Base-by-base conservation (phyloP, 2,113 vertebrate species). In the Ranitomeya variabilis region DNA sequence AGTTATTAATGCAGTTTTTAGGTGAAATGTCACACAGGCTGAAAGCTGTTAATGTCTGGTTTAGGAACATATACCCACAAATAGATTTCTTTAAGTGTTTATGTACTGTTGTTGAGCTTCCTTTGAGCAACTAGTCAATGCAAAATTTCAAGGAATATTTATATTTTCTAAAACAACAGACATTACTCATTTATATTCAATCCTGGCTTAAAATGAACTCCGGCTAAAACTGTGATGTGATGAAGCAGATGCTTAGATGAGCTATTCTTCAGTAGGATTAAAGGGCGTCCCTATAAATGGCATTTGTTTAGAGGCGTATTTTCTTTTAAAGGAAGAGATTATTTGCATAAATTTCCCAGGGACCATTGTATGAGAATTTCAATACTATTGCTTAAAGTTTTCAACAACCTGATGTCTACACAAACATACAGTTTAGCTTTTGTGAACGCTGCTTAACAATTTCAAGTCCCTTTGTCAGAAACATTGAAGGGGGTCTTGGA, bases 271-370 rank as follows among this genome's bases (percentile, higher is more conserved):
- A 52, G 14, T 7, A 45, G 71, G 71, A 74, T 74, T 45, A 74
- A 74, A 74, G 16, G 31, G 71, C 71, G 45, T 37, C 45, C 14
- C 45, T 52, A 52, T 52, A 76, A 76, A 76, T 76, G 71, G 73
- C 45, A 76, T 21, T 76, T 76, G 73, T 76, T 76, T 76, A 52
- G 73, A 19, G 18, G 37, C 45, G 51, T 51, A 52, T 76, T 74
- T 74, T 74, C 37, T 52, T 76, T 74, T 21, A 11, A 71, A 10
- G 21, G 5, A 76, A 21, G 45, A 52, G 73, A 76, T 76, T 76
- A 76, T 76, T 76, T 76, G 73, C 73, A 52, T 76, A 52, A 76
- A 76, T 76, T 51, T 52, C 37, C 73, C 37, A 21, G 73, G 73
- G 15, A 52, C 73, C 73, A 76, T 76, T 76, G 73, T 76, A 21